A percentile compares a stretch with the other conserved stretches of the same genome.
Evolutionary conservation across 2,888 invertebrate species (phyloP).

Genomic region (Trachelus iudaicus): DNA sequence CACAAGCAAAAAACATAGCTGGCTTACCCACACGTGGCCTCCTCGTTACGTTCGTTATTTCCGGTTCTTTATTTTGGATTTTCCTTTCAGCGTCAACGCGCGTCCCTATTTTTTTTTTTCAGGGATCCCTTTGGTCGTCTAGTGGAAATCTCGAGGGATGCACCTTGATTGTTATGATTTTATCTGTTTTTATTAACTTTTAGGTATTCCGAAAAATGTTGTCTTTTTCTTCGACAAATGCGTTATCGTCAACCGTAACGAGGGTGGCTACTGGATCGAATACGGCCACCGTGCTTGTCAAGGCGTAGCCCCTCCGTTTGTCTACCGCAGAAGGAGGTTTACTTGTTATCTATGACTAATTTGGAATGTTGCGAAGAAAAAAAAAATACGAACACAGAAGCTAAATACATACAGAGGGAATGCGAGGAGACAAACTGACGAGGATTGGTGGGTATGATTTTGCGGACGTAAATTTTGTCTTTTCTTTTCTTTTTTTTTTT

Average conservation of each 20-base stretch:
- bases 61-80: not conserved
- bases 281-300: not conserved
- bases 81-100: not conserved
- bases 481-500: not conserved
- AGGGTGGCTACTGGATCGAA: not conserved
- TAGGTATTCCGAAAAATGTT: not conserved
- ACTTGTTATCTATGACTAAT: constrained; percentile 3
- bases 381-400: not conserved
- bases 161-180: not conserved
- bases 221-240: not conserved
- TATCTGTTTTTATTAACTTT: not conserved
- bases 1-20: not conserved
- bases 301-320: not conserved
- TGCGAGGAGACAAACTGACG: not conserved
- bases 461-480: not conserved
- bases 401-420: not conserved
- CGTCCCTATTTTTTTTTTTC: not conserved
- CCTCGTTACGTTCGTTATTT: constrained; percentile 1
- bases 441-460: not conserved
- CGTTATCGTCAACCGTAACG: not conserved
- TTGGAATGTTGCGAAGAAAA: constrained; percentile 10
- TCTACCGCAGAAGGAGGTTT: not conserved
- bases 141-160: not conserved
- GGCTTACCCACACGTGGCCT: not conserved
- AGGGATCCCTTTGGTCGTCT: not conserved